Base-by-base conservation (phyloP, 1,140 invertebrate species). In the Spodoptera litura region DNA sequence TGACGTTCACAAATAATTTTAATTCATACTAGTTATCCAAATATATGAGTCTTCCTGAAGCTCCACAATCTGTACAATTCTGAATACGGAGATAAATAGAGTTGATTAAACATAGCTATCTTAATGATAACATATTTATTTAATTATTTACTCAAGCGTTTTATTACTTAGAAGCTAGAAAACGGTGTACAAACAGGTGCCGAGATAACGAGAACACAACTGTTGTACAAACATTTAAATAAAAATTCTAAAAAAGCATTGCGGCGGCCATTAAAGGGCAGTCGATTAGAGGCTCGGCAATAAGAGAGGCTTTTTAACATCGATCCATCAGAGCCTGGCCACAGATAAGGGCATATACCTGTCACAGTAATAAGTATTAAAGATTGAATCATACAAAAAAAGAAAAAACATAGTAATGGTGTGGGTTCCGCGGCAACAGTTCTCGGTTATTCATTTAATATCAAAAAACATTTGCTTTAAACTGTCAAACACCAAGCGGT, bases 281-380 rank as follows among this genome's bases (percentile, higher is more conserved):
- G 62, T 83, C 84, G 86, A 88, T 88, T 90, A 87, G 84, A 79
- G 78, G 73, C 73, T 75, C 79, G 81, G 82, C 83, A 88, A 86
- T 81, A 86, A 87, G 84, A 85, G 79, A 78, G 56, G 76, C 78
- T 78, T 83, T 86, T 85, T 87, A 88, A 87, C 86, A 88, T 84
- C 89, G 89, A 91, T 92, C 89, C 87, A 92, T 92, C 90, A 90
- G 88, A 70, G 81, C 82, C 61, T 81, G 81, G 82, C 58, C 76
- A 71, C 82, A 86, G 89, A 90, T 92, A 90, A 89, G 82, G 79
- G 81, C 83, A 80, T 85, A 85, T 87, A 85, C 83, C 84, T 88
- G 88, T 88, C 89, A 91, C 83, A 86, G 79, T 87, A 84, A 86
- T 91, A 89, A 92, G 86, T 86, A 89, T 85, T 87, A 85, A 83